Conservation (phyloP, 2,888 invertebrate species). For the Aproaerema taeniolella region DNA sequence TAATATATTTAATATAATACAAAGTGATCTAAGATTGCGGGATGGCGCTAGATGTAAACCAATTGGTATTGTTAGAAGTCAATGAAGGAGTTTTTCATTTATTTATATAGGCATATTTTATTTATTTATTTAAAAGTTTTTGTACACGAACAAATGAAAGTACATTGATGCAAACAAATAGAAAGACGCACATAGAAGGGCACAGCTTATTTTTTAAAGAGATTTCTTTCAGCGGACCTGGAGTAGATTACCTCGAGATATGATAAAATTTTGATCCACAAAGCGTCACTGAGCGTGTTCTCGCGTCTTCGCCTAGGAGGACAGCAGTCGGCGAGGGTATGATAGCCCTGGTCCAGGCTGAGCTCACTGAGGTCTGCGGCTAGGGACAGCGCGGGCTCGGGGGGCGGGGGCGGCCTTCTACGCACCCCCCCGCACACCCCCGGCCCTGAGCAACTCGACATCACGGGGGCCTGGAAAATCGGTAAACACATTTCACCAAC, state of each 20-base stretch:
- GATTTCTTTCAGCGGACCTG: too few relatives aligned
- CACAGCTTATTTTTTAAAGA: too few relatives aligned
- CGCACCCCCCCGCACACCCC: conserved; percentile 63
- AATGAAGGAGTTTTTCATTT: too few relatives aligned
- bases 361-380: conserved; percentile 74
- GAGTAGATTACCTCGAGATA: conserved; percentile 68
- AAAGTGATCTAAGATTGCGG: too few relatives aligned
- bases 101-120: too few relatives aligned
- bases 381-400: conserved; percentile 62
- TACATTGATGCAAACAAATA: too few relatives aligned
- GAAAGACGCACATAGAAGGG: too few relatives aligned
- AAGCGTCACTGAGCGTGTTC: conserved; percentile 56
- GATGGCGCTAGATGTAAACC: too few relatives aligned
- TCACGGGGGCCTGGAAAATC: conserved; percentile 40
- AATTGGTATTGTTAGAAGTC: too few relatives aligned
- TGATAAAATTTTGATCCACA: conserved; percentile 62
- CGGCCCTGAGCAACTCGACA: conserved; percentile 65
- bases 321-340: conserved; percentile 85
- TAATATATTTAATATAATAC: too few relatives aligned
- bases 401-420: conserved; percentile 63
- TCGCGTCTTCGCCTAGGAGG: conserved; percentile 58
- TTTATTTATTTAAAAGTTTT: too few relatives aligned
- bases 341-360: conserved; percentile 88
- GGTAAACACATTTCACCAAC: not conserved
- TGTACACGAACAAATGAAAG: too few relatives aligned